Evolutionary conservation across 2,888 invertebrate species (phyloP).

Genomic region (Drosophila parthenogenetica): DNA sequence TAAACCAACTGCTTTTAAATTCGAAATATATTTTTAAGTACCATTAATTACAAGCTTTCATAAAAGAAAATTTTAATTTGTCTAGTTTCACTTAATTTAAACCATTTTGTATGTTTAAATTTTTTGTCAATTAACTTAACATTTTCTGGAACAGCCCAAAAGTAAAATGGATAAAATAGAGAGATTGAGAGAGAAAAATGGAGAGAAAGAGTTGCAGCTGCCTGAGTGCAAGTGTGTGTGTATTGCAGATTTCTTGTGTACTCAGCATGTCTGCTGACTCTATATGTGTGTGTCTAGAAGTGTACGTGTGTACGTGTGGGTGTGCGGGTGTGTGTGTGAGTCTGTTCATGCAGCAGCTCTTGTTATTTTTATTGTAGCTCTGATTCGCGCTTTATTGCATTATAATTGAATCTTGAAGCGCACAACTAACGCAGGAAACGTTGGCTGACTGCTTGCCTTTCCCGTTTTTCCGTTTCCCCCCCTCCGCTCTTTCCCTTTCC

Average conservation of each 20-base stretch:
- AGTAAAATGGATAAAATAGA: constrained; percentile 10
- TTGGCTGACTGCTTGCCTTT: constrained; percentile 67
- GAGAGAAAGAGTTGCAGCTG: constrained; percentile 14
- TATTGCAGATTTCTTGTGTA: constrained; percentile 50
- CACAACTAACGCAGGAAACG: constrained; percentile 80
- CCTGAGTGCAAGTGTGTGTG: constrained; percentile 6
- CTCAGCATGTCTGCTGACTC: constrained; percentile 46
- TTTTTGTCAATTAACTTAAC: no score
- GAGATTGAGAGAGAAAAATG: background rate
- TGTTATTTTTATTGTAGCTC: constrained; percentile 77
- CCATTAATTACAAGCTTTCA: no score
- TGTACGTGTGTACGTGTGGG: constrained; percentile 12
- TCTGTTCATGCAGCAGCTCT: constrained; percentile 49
- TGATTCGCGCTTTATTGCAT: constrained; percentile 83
- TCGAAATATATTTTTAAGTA: no score
- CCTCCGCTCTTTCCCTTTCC: background rate
- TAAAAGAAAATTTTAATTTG: no score
- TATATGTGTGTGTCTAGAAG: constrained; percentile 11
- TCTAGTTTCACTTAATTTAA: no score
- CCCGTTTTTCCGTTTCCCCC: constrained; percentile 25
- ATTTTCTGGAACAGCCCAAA: constrained; percentile 39
- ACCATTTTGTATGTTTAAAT: no score
- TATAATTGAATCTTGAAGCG: constrained; percentile 84
- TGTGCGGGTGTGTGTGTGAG: constrained; percentile 17
- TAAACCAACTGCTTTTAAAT: no score